Base-by-base conservation (phyloP, 2,113 vertebrate genomes). In the Toxotes chatareus region DNA sequence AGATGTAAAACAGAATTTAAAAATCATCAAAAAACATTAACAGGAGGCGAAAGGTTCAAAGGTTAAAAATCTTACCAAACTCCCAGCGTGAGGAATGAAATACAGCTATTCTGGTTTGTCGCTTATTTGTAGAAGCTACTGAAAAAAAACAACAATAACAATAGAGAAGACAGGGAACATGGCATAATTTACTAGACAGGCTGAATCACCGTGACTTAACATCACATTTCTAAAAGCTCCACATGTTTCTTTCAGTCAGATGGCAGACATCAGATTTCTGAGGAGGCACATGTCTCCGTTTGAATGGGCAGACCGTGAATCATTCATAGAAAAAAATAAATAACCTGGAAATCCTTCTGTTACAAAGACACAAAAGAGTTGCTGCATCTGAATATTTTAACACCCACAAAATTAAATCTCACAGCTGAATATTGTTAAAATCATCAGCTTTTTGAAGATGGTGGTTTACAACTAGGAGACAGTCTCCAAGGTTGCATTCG, bases 321-420 rank as follows among this genome's bases (percentile, higher is more conserved):
- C 12, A 68, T 23, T 55, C 79, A 63, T 21, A 2, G 11, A 32
- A 19, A 42, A 83, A 82, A 63, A 27, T 16, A 56, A 59, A 66
- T 4, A 74, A 56, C 6, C 23, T 19, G 34, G 7, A 62, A 38
- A 27, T 56, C 67, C 53, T 21, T 64, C n/a, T 73, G 13, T 42
- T 36, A 63, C 21, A 64, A 78, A 80, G 17, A 64, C 51, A 60
- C 12, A 6, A 19, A 17, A 23, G 19, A 10, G 3, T 19, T n/a
- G 23, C 27, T 55, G 53, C 23, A 32, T 60, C 59, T 14, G 61
- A 70, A 56, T 56, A 34, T 9, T 31, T 73, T 5, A 49, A 74
- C 73, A 38, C 34, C 61, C 10, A 86, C 60, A 5, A 19, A 70
- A 69, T 27, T 1, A 19, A 56, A 36, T 80, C 46, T 5, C 49